Percentiles rank a stretch among this genome's conserved stretches.
Evolutionary conservation across 2,797 vertebrate species (phyloP).

Genomic region (Octomys mimax): DNA sequence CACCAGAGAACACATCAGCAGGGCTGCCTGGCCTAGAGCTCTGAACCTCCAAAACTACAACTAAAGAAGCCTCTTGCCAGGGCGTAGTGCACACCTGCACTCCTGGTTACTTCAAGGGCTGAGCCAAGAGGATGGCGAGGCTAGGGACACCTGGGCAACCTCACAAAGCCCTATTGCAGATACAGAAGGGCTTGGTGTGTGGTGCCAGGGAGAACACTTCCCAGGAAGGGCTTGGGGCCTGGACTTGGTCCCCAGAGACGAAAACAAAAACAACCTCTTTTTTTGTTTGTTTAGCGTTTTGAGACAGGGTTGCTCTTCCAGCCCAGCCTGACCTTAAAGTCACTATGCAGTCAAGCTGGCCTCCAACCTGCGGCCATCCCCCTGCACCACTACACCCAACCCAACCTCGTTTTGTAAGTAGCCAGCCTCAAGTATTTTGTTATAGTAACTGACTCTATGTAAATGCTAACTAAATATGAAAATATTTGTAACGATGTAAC

Average conservation of each 20-base stretch:
- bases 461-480: conserved; percentile 31
- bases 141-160: neutral
- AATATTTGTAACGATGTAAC: conserved; percentile 19
- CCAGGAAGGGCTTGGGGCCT: neutral
- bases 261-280: neutral
- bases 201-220: neutral
- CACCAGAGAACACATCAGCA: neutral
- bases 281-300: neutral
- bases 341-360: neutral
- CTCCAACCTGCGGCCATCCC: neutral
- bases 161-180: neutral
- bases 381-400: neutral
- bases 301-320: neutral
- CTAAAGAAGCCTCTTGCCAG: neutral
- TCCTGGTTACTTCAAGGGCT: neutral
- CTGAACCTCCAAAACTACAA: neutral
- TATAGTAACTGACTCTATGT: neutral
- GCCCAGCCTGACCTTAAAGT: neutral
- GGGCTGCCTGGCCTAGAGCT: neutral
- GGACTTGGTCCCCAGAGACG: neutral
- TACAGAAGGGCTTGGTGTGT: neutral
- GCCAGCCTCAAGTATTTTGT: neutral
- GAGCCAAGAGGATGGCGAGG: neutral
- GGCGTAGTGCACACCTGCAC: neutral
- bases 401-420: neutral